A percentile compares a stretch with the other conserved stretches of the same genome.
Conservation (phyloP, 2,888 invertebrate species). For the Phrixothrix hirtus region DNA sequence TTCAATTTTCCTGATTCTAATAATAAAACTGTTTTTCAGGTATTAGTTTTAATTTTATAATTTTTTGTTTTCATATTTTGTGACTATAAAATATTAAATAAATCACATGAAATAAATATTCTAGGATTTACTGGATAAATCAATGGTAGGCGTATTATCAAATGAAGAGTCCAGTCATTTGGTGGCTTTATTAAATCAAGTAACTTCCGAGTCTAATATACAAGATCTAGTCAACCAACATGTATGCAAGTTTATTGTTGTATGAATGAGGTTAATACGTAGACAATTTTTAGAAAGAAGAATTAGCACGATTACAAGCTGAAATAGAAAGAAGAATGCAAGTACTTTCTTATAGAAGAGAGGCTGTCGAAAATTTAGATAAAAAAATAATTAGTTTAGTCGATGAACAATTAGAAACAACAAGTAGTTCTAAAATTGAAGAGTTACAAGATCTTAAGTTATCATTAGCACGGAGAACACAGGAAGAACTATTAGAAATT, state of each 20-base stretch:
- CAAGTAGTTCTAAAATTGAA: slow-evolving; percentile 33
- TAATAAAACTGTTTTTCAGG: slow-evolving; percentile 50
- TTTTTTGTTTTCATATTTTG: slow-evolving; percentile 1
- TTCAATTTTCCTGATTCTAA: slow-evolving; percentile 48
- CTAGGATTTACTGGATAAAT: slow-evolving; percentile 61
- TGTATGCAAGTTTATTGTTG: slow-evolving; percentile 59
- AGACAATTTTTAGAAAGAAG: slow-evolving; percentile 66
- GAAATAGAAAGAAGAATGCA: slow-evolving; percentile 68
- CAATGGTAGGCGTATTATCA: slow-evolving; percentile 59
- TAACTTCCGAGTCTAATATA: slow-evolving; percentile 69
- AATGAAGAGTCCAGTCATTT: slow-evolving; percentile 66
- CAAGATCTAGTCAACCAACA: slow-evolving; percentile 73
- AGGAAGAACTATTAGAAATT: slow-evolving; percentile 59
- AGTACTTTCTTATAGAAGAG: slow-evolving; percentile 65
- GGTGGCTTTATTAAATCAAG: slow-evolving; percentile 66
- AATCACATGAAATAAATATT: slow-evolving; percentile 21
- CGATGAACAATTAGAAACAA: slow-evolving; percentile 60
- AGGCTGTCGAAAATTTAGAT: slow-evolving; percentile 71
- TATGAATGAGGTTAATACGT: not conserved
- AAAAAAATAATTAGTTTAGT: slow-evolving; percentile 69
- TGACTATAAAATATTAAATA: no score
- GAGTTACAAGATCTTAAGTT: slow-evolving; percentile 52
- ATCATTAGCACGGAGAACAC: slow-evolving; percentile 56
- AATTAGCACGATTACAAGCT: slow-evolving; percentile 70
- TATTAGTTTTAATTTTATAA: slow-evolving; percentile 39